Evolutionary conservation across 2,797 vertebrate species (phyloP), one percentile per base, ranked within the genome.

Genomic region (Gymnothorax reevesii): DNA sequence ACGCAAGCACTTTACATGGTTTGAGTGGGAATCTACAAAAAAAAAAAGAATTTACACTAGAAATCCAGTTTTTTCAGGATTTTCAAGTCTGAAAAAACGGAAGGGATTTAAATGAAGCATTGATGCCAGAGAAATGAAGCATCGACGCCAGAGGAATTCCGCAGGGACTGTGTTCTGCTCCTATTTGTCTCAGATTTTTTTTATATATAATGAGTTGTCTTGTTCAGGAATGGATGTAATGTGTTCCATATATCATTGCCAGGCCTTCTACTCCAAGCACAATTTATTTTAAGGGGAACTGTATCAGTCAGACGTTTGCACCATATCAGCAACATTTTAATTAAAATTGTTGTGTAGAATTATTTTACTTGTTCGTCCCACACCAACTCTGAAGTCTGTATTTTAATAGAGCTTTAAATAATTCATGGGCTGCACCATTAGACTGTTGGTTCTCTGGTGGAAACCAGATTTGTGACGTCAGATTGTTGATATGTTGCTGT

Each of bases 151-250:
- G 77, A 80, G 52, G 52, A 80, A 80, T 80, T 77, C 77, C 77
- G 49, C 20, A 9, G 7, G 49, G 77, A 22, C 77, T 54, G 17
- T 10, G 77, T 22, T 3, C 49, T 2, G 20, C 77, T 80, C 77
- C 22, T 55, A 8, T 80, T n/a, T 80, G 20, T 55, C 77, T 22
- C 75, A 42, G 33, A 42, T 42, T 42, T 42, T 42, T 42, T 55
- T 7, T 80, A 62, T 66, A 66, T 64, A 77, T 85, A 77, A 20
- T 82, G 82, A 82, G n/a, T n/a, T 17, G 9, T 77, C 75, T 66
- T 52, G 55, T 83, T 83, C 80, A 83, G 59, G 62, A 86, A 86
- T 83, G 52, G 57, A 86, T 82, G 54, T 71, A 69, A 64, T 49
- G 66, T 55, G 49, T 86, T 52, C 79, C 62, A 66, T 62, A 57